Conservation (phyloP, 2,113 vertebrate genomes). For the Anolis sagrei region DNA sequence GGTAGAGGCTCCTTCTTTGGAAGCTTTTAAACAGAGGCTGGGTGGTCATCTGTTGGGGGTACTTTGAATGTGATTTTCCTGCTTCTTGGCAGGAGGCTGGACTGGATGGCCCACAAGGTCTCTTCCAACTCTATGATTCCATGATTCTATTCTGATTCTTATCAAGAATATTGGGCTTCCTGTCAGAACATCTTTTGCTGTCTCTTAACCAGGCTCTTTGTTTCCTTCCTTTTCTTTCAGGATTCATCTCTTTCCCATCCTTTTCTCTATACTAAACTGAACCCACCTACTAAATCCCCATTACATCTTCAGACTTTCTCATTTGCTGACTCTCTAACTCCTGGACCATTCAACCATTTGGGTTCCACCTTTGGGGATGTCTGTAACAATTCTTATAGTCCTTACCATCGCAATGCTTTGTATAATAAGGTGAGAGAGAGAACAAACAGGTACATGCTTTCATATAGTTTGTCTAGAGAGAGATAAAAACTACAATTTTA, state of each 20-base stretch:
- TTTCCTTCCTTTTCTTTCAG: slow-evolving; percentile 62
- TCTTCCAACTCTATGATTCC: no score
- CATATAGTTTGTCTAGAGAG: not conserved
- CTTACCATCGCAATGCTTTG: slow-evolving; percentile 55
- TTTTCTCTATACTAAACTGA: slow-evolving; percentile 64
- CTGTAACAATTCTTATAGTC: slow-evolving; percentile 52
- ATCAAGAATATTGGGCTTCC: not conserved
- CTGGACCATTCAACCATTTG: slow-evolving; percentile 70
- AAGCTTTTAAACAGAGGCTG: no score
- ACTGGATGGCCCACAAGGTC: no score
- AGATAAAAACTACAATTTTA: not conserved
- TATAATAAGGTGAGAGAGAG: slow-evolving; percentile 67
- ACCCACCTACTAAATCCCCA: slow-evolving; percentile 60
- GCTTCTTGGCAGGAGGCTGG: no score
- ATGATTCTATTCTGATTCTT: no score
- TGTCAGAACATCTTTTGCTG: not conserved
- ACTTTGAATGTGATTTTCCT: no score
- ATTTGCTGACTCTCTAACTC: slow-evolving; percentile 57
- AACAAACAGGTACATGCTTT: not conserved
- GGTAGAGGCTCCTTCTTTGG: no score
- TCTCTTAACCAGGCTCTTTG: slow-evolving; percentile 33
- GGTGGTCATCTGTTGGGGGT: no score
- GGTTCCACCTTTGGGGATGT: slow-evolving; percentile 52
- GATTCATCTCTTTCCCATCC: slow-evolving; percentile 54
- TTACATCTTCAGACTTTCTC: slow-evolving; percentile 49